Evolutionary conservation across 2,888 invertebrate genomes (phyloP).

Genomic region (Blomia tropicalis): DNA sequence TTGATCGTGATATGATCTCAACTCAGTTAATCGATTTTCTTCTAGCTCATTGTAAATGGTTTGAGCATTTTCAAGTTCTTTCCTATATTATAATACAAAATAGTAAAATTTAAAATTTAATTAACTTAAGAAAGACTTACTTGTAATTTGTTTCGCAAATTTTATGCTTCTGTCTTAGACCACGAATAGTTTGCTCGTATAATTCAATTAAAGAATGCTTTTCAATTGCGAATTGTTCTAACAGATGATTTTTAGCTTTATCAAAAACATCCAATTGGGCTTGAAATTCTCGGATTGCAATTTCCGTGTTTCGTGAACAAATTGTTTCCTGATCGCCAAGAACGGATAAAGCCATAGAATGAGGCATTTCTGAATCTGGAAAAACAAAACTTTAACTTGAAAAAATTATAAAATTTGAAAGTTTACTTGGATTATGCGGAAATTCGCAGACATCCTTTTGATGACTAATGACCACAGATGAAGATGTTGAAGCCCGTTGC

Average conservation of each 20-base stretch:
- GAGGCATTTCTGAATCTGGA: neutral
- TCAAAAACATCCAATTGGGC: neutral
- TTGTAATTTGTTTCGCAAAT: neutral
- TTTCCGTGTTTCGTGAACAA: neutral
- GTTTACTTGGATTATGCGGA: slow-evolving; percentile 1
- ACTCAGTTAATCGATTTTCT: neutral
- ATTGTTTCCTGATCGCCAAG: neutral
- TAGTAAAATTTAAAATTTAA: neutral
- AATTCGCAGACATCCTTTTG: neutral
- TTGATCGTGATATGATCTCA: neutral
- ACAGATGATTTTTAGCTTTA: neutral
- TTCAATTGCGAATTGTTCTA: slow-evolving; percentile 6
- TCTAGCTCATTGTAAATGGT: neutral
- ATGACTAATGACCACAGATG: too few species aligned
- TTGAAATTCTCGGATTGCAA: slow-evolving; percentile 2
- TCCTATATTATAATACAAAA: neutral
- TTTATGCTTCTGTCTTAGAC: neutral
- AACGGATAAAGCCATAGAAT: neutral
- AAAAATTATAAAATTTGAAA: neutral
- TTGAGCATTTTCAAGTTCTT: neutral
- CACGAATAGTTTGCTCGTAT: slow-evolving; percentile 8
- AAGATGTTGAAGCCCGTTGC: too few species aligned
- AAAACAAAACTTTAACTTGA: neutral
- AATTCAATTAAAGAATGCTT: neutral
- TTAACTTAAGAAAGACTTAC: neutral